These are phyloP conservation scores for Diarsia brunnea DNA, from an alignment of 2,888 invertebrate genomes.

Conservation along the genomic window DNA sequence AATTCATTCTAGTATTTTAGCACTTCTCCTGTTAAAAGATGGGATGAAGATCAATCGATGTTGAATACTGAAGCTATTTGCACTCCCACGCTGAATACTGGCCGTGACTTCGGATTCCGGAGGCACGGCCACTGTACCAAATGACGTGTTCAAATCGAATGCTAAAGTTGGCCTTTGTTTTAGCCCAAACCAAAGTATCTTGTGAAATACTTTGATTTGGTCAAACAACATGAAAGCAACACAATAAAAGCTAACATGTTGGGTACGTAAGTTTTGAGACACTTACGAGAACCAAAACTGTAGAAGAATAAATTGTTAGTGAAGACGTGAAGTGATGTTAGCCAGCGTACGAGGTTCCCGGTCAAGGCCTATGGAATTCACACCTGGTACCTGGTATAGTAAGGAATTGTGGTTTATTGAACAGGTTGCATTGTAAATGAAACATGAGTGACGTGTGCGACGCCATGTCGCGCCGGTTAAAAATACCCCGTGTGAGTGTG, in stretches of 20 bases:
- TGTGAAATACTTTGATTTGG: too few species aligned
- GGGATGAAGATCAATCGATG: constrained; percentile 23
- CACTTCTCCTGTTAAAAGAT: constrained; percentile 1
- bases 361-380: neutral
- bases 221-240: too few species aligned
- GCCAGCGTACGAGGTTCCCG: neutral
- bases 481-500: constrained; percentile 68
- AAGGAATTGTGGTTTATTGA: constrained; percentile 22
- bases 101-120: constrained; percentile 45
- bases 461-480: constrained; percentile 67
- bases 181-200: neutral
- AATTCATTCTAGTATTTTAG: neutral
- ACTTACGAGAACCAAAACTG: neutral
- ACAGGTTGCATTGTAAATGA: constrained; percentile 60
- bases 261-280: neutral
- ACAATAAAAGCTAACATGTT: neutral
- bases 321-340: too few species aligned
- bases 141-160: constrained; percentile 24
- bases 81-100: constrained; percentile 42
- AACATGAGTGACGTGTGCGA: constrained; percentile 64
- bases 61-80: constrained; percentile 17
- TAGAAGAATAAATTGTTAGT: neutral
- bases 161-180: constrained; percentile 10
- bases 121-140: constrained; percentile 34
- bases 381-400: constrained; percentile 26